A percentile compares a stretch with the other conserved stretches of the same genome.
phyloP scores from a whole-genome alignment of 2,113 vertebrate genomes.

The Gymnarchus niloticus region DNA sequence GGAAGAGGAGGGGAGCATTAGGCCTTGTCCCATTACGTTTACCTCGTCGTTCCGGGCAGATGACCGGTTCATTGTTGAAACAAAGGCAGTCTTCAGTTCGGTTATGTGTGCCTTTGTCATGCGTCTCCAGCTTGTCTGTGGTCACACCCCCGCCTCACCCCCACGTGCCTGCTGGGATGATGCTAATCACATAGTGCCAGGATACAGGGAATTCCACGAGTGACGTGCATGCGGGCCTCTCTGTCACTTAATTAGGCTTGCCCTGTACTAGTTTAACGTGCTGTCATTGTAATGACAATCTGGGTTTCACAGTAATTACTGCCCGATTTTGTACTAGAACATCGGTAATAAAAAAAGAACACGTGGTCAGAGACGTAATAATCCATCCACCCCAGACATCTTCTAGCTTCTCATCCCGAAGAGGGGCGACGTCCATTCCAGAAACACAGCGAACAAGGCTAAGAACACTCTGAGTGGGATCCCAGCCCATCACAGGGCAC shows the following conservation, averaged over 20 bases:
- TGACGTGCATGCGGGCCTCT: neutral
- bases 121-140: neutral
- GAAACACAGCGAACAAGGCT: neutral
- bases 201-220: neutral
- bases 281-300: neutral
- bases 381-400: neutral
- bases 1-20: neutral
- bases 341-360: neutral
- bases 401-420: neutral
- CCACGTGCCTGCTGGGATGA: neutral
- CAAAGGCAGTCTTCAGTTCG: neutral
- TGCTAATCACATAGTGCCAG: neutral
- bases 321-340: neutral
- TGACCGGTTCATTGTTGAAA: neutral
- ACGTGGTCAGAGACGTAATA: too few species aligned
- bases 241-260: neutral
- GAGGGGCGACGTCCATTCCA: neutral
- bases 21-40: neutral
- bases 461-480: neutral
- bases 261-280: neutral
- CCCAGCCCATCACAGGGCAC: neutral
- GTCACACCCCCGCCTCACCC: neutral
- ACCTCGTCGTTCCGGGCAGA: neutral
- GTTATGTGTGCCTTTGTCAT: neutral
- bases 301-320: neutral